phyloP scores from a whole-genome alignment of 2,888 invertebrate species.

The Smittia sp. region DNA sequence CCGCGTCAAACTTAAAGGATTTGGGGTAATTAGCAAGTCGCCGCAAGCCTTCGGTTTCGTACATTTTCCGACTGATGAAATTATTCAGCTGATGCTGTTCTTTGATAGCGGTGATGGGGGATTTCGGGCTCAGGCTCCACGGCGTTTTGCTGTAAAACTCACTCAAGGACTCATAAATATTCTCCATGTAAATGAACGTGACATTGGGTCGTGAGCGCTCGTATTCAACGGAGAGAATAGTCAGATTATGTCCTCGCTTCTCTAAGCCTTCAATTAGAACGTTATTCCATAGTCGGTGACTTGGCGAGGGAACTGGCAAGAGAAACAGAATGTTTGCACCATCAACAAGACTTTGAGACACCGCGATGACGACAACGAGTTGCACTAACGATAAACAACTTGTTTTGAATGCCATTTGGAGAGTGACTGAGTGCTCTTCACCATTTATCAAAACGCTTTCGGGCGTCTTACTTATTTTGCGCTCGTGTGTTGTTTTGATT shows the following conservation, averaged over 20 bases:
- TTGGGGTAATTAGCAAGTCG: slow-evolving; percentile 43
- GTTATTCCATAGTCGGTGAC: slow-evolving; percentile 42
- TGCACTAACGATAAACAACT: background rate
- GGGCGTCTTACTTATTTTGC: background rate
- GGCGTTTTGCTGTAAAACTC: slow-evolving; percentile 26
- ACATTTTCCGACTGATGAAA: slow-evolving; percentile 29
- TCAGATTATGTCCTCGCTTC: slow-evolving; percentile 41
- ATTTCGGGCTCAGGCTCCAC: background rate
- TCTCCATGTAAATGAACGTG: slow-evolving; percentile 42
- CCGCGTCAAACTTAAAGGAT: slow-evolving; percentile 43
- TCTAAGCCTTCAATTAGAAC: slow-evolving; percentile 40
- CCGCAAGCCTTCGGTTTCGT: slow-evolving; percentile 48
- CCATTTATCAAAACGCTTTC: background rate
- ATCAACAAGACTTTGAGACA: background rate
- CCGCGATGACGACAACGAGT: background rate
- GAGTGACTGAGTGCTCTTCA: slow-evolving; percentile 1
- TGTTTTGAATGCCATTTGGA: slow-evolving; percentile 12
- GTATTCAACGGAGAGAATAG: slow-evolving; percentile 41
- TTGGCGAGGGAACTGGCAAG: slow-evolving; percentile 39
- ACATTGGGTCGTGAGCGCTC: slow-evolving; percentile 41
- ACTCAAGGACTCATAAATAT: slow-evolving; percentile 41
- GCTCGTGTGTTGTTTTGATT: background rate
- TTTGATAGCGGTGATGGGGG: slow-evolving; percentile 32
- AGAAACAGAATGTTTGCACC: slow-evolving; percentile 42
- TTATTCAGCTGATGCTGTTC: slow-evolving; percentile 39